Percentiles rank a stretch among this genome's conserved stretches.
Evolutionary conservation across 2,797 vertebrate genomes (phyloP).

Genomic region (Leptoclinus maculatus): DNA sequence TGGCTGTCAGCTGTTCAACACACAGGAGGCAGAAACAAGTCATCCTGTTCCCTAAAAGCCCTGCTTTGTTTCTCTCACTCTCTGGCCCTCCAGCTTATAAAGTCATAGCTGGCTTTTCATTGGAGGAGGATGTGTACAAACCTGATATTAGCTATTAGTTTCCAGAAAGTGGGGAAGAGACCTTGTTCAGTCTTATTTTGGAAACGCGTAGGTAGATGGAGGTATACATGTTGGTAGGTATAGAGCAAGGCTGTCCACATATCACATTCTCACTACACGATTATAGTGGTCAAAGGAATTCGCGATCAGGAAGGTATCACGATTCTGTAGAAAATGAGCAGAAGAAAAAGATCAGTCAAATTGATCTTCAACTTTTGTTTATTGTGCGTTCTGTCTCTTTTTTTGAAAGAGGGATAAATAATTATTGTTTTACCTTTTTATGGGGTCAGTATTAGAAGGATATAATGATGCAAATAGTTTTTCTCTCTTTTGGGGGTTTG

Average conservation of each 20-base stretch:
- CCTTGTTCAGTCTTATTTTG: not conserved
- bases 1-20: not conserved
- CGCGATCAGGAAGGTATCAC: too few relatives aligned
- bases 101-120: not conserved
- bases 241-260: too few relatives aligned
- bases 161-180: not conserved
- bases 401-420: not conserved
- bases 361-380: too few relatives aligned
- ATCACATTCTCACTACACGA: too few relatives aligned
- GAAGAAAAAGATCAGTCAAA: too few relatives aligned
- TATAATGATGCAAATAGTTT: not conserved
- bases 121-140: not conserved
- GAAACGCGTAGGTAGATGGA: not conserved
- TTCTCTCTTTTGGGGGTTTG: not conserved
- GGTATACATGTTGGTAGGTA: not conserved
- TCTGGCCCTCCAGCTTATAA: not conserved
- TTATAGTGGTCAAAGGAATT: too few relatives aligned
- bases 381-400: too few relatives aligned
- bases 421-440: accelerated
- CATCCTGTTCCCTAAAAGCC: not conserved
- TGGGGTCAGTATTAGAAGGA: not conserved
- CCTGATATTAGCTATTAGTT: not conserved
- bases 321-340: too few relatives aligned
- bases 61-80: not conserved
- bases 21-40: not conserved